A percentile compares a stretch with the other conserved stretches of the same genome.
Conservation (phyloP, 2,113 vertebrate genomes). For the Hippocampus barbouri region DNA sequence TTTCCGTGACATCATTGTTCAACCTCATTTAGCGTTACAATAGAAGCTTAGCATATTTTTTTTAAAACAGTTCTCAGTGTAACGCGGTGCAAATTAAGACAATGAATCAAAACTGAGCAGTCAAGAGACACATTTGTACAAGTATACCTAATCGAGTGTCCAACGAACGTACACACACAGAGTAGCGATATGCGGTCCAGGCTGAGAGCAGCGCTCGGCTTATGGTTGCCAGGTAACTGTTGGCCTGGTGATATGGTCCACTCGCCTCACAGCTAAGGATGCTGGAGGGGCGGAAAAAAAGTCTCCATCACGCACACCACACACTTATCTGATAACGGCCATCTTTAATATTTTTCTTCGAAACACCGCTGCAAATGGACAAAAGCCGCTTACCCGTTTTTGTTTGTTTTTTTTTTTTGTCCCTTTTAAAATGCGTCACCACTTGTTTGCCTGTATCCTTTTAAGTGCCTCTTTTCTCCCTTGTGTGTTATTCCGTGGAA, state of each 20-base stretch:
- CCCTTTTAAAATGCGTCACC: not conserved
- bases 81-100: not conserved
- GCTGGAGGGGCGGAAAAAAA: constrained; percentile 9
- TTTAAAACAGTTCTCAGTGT: not conserved
- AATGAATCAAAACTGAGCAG: not conserved
- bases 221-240: constrained; percentile 70
- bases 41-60: not conserved
- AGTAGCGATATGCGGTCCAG: constrained; percentile 57
- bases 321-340: not conserved
- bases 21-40: not conserved
- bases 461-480: not conserved
- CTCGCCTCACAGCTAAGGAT: constrained; percentile 45
- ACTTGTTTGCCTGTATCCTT: not conserved
- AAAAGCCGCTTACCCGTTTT: constrained; percentile 41
- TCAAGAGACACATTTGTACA: constrained; percentile 8
- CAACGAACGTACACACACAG: constrained; percentile 10
- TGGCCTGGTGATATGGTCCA: constrained; percentile 60
- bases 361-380: not conserved
- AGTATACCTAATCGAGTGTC: not conserved
- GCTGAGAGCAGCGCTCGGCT: constrained; percentile 50
- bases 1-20: no score
- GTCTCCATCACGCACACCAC: constrained; percentile 6
- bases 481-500: not conserved
- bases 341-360: not conserved
- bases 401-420: not conserved